Base-by-base conservation (phyloP, 2,888 invertebrate genomes). In the Folsomia manolachei region DNA sequence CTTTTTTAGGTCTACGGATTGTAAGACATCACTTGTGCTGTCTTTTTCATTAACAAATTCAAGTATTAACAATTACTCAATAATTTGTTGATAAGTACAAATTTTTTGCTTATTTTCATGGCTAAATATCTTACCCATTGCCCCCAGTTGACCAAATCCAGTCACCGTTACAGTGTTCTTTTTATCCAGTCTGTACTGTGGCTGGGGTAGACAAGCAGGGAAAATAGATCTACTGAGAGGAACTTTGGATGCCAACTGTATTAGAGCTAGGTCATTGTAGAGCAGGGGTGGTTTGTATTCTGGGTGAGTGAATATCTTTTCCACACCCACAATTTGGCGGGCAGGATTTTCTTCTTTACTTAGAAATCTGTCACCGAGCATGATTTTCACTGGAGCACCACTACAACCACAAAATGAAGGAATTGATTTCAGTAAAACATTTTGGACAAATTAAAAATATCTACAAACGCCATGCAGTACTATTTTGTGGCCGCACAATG, bases 251-350 rank as follows among this genome's bases (percentile, higher is more conserved):
- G 65, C 72, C 25, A 82, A 73, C 27, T 79, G 76, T 9, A 82
- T 70, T 18, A 82, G 66, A 9, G 76, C 81, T 18, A 81, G 73
- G 75, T 81, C 81, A 66, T 81, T 70, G 69, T 81, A 81, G n/a
- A 73, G 66, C 4, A 71, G 25, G 18, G 71, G 72, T n/a, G 74
- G 61, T 26, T 73, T 70, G 74, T 80, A 80, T 1, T 73, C 72
- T 0, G 81, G 81, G 53, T 81, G 78, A 24, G 72, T 19, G 14
- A 75, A 63, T 26, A 75, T 71, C 25, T 71, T 53, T 51, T 65
- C 60, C 4, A 81, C 73, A 1, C 64, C 69, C 24, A 74, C 69
- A 2, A 71, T 61, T 24, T 62, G 67, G 18, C 73, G 27, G 18
- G 69, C 62, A 7, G 73, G 65, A 1, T 68, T 62, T 23, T 75